phyloP scores from a whole-genome alignment of 2,113 vertebrate species.

The Neotragus moschatus region DNA sequence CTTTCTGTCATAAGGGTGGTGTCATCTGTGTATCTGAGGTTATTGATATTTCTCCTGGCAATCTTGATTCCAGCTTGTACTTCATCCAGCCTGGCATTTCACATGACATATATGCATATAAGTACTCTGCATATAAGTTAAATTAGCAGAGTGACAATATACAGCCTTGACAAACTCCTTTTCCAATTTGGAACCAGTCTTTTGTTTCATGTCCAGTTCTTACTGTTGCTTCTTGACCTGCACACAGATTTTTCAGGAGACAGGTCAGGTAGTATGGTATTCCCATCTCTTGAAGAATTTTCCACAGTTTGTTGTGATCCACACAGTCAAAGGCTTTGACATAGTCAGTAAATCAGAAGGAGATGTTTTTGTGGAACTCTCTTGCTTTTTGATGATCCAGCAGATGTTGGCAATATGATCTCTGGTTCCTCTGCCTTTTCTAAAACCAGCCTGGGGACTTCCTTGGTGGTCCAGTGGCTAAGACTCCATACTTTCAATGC shows the following conservation, averaged over 20 bases:
- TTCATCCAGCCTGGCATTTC: not conserved
- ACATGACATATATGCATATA: not conserved
- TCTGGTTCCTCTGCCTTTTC: not conserved
- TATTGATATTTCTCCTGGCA: not conserved
- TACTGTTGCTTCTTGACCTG: not conserved
- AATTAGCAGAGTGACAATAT: not conserved
- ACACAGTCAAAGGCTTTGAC: not conserved
- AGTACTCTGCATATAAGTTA: not conserved
- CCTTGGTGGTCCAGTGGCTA: no score
- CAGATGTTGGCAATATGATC: accelerated
- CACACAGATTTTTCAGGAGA: not conserved
- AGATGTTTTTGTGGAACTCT: not conserved
- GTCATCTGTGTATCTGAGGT: not conserved
- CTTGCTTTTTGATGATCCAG: not conserved
- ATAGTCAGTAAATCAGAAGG: not conserved
- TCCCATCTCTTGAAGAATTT: not conserved
- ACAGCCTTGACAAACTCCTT: not conserved
- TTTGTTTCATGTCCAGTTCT: not conserved
- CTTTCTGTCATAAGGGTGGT: not conserved
- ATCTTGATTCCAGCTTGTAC: not conserved
- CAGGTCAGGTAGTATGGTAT: not conserved
- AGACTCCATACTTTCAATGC: no score
- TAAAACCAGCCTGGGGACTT: not conserved
- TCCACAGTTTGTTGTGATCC: not conserved
- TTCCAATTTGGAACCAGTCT: not conserved